These are phyloP conservation scores for Aphelocoma californica DNA, from an alignment of 2,797 vertebrate species.

Conservation along the genomic window DNA sequence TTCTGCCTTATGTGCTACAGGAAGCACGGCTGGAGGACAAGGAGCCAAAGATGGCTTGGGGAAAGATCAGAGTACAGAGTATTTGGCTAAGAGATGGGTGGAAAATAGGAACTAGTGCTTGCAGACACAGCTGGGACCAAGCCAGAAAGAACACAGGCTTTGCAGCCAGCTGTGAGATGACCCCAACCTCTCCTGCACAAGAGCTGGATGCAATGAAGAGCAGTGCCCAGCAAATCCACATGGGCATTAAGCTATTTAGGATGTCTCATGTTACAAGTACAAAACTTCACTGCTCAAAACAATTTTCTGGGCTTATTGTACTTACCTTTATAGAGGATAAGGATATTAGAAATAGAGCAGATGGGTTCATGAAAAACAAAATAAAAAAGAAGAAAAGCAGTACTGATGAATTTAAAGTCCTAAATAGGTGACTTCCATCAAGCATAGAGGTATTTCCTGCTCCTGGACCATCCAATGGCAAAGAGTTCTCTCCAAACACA, in stretches of 20 bases:
- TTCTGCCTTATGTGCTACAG: not conserved
- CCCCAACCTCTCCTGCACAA: not conserved
- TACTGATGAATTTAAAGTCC: not conserved
- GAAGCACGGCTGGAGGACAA: not conserved
- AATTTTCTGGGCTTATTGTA: not conserved
- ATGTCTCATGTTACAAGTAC: not conserved
- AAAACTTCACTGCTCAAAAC: not conserved
- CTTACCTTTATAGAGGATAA: not conserved
- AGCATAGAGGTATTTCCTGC: not conserved
- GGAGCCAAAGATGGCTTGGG: not conserved
- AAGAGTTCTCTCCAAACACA: not conserved
- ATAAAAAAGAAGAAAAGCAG: not conserved
- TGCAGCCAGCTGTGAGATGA: not conserved
- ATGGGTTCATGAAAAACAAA: not conserved
- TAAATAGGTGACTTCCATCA: not conserved
- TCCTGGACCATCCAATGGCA: accelerated
- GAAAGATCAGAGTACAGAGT: not conserved
- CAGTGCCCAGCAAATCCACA: not conserved
- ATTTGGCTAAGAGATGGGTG: not conserved
- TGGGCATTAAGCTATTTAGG: not conserved
- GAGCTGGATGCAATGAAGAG: not conserved
- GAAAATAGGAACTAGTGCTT: not conserved
- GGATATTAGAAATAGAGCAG: not conserved
- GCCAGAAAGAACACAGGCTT: not conserved
- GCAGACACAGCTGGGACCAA: not conserved